A percentile compares a stretch with the other conserved stretches of the same genome.
These are phyloP conservation scores for Aphidius colemani DNA, from an alignment of 2,888 invertebrate species.

Conservation along the genomic window DNA sequence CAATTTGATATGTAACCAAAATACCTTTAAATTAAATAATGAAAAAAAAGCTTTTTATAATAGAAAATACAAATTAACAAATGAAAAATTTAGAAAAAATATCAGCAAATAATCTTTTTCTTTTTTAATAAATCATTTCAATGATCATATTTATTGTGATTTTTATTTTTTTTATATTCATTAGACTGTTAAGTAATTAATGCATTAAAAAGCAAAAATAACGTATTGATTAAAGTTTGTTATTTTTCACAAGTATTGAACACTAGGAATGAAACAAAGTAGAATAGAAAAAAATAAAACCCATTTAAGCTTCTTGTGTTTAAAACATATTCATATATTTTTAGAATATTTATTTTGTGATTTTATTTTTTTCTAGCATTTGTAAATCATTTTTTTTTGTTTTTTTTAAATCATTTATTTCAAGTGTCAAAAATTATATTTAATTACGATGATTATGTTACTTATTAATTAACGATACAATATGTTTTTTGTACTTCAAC, in stretches of 20 bases:
- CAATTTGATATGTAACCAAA: slow-evolving; percentile 55
- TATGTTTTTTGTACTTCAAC: slow-evolving; percentile 80
- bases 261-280: too few species aligned
- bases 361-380: slow-evolving; percentile 15
- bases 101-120: slow-evolving; percentile 23
- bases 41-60: slow-evolving; percentile 16
- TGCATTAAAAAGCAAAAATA: slow-evolving; percentile 42
- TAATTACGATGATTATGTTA: slow-evolving; percentile 32
- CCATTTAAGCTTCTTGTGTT: too few species aligned
- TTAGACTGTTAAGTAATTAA: slow-evolving; percentile 38
- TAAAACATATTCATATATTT: background rate
- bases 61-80: slow-evolving; percentile 10
- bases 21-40: slow-evolving; percentile 45
- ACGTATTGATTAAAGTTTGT: slow-evolving; percentile 20
- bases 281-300: too few species aligned
- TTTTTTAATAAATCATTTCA: too few species aligned
- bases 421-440: slow-evolving; percentile 43
- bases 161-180: slow-evolving; percentile 6
- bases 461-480: slow-evolving; percentile 55
- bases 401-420: slow-evolving; percentile 15
- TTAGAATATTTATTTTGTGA: slow-evolving; percentile 10
- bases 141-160: too few species aligned
- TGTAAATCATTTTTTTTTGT: slow-evolving; percentile 7
- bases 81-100: slow-evolving; percentile 15
- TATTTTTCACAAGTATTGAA: too few species aligned